phyloP scores from a whole-genome alignment of 2,888 invertebrate genomes.

The Hoplodrina ambigua region DNA sequence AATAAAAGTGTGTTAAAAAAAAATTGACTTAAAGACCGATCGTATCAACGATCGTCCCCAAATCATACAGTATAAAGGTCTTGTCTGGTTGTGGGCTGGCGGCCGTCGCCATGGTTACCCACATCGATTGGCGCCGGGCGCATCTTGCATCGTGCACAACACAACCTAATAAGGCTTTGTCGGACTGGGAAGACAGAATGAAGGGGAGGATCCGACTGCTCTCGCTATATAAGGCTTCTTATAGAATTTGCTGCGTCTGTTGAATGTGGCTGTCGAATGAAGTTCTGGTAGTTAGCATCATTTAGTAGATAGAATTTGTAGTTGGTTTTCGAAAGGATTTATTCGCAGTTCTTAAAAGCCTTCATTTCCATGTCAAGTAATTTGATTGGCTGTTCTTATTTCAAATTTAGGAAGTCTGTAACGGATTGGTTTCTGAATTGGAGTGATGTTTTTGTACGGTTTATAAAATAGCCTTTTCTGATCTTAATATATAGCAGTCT shows the following conservation, averaged over 20 bases:
- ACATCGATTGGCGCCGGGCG: slow-evolving; percentile 85
- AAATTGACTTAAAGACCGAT: neutral
- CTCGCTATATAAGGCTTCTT: neutral
- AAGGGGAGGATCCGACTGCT: slow-evolving; percentile 25
- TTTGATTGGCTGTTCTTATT: neutral
- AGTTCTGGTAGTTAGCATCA: slow-evolving; percentile 8
- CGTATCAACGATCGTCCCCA: slow-evolving; percentile 19
- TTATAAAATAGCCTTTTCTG: no score
- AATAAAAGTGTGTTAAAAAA: no score
- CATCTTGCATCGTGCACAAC: slow-evolving; percentile 86
- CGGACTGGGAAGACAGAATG: slow-evolving; percentile 43
- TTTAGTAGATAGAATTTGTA: slow-evolving; percentile 8
- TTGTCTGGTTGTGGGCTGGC: slow-evolving; percentile 65
- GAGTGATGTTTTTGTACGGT: no score
- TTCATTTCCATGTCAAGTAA: neutral
- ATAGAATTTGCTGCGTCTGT: slow-evolving; percentile 22
- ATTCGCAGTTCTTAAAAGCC: neutral
- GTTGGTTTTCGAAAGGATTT: neutral
- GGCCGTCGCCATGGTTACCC: slow-evolving; percentile 81
- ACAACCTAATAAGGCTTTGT: slow-evolving; percentile 77
- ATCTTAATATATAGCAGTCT: no score
- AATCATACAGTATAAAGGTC: slow-evolving; percentile 59
- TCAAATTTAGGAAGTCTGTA: neutral
- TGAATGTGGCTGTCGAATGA: slow-evolving; percentile 17
- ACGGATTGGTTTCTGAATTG: neutral